A percentile compares a stretch with the other conserved stretches of the same genome.
These are phyloP conservation scores for Agrotis clavis DNA, from an alignment of 2,888 invertebrate species.

Conservation along the genomic window DNA sequence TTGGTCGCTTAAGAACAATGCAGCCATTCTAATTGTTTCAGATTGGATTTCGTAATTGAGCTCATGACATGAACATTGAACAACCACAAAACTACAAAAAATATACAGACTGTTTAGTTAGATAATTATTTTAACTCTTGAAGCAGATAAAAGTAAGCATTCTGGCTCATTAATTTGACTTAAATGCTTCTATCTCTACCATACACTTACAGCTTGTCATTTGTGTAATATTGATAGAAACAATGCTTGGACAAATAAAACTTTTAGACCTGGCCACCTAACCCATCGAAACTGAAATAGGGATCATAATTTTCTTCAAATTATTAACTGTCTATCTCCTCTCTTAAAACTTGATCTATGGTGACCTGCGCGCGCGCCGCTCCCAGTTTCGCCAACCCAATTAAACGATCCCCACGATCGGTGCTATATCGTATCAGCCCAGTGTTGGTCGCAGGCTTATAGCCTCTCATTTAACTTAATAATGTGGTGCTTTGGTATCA, in stretches of 20 bases:
- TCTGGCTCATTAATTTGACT: background rate
- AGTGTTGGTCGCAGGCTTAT: conserved; percentile 58
- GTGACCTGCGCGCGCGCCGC: conserved; percentile 61
- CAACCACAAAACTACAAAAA: too few relatives aligned
- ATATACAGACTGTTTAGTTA: too few relatives aligned
- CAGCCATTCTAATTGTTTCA: too few relatives aligned
- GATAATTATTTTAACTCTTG: too few relatives aligned
- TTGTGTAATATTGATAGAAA: background rate
- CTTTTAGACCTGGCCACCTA: too few relatives aligned
- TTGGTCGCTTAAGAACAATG: too few relatives aligned
- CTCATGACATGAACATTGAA: too few relatives aligned
- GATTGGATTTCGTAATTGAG: too few relatives aligned
- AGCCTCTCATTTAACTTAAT: conserved; percentile 63
- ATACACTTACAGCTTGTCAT: background rate
- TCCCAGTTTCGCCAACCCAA: conserved; percentile 79
- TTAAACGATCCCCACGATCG: conserved; percentile 76
- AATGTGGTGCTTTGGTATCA: conserved; percentile 42
- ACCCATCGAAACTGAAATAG: too few relatives aligned
- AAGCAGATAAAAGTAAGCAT: too few relatives aligned
- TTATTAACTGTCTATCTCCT: background rate
- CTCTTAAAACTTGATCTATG: conserved; percentile 57
- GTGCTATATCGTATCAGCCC: conserved; percentile 82
- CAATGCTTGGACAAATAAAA: background rate
- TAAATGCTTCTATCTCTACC: background rate
- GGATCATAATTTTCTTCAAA: background rate